phyloP scores from a whole-genome alignment of 30 jellyfish, hydroid and myxozoan genomes.

The Cassiopea xamachana region DNA sequence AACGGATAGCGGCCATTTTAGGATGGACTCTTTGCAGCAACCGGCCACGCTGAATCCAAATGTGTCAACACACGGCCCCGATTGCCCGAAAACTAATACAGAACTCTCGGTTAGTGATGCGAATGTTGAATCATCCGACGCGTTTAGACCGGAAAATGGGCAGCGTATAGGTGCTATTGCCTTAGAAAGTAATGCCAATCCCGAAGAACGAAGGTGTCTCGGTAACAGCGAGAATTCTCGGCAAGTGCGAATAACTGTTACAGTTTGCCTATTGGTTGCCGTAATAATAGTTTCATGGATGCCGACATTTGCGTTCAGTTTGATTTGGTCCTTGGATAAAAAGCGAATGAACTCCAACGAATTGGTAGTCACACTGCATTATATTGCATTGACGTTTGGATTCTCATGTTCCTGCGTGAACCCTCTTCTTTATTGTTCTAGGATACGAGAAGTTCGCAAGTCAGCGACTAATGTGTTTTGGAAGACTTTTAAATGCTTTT shows the following conservation, averaged over 20 bases:
- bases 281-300: slow-evolving; percentile 50
- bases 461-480: slow-evolving; percentile 61
- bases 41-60: not conserved
- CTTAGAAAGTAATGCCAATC: not conserved
- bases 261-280: slow-evolving; percentile 46
- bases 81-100: not conserved
- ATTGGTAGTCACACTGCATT: slow-evolving; percentile 39
- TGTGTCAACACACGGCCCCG: not conserved
- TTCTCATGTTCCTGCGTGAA: slow-evolving; percentile 53
- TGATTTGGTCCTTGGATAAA: slow-evolving; percentile 57
- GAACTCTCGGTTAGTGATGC: not conserved
- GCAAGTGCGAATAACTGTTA: slow-evolving; percentile 59
- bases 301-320: slow-evolving; percentile 43
- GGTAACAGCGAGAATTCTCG: slow-evolving; percentile 33
- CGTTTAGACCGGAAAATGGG: not conserved
- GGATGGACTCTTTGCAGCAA: not conserved
- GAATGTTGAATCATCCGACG: not conserved
- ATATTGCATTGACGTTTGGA: slow-evolving; percentile 41
- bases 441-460: slow-evolving; percentile 59
- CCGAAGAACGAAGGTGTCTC: not conserved
- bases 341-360: slow-evolving; percentile 13
- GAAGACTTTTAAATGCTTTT: slow-evolving; percentile 16
- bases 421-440: slow-evolving; percentile 57
- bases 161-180: not conserved
- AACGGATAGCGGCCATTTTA: not conserved